Conservation (phyloP, 2,797 vertebrate species). For the Catamblyrhynchus diadema region DNA sequence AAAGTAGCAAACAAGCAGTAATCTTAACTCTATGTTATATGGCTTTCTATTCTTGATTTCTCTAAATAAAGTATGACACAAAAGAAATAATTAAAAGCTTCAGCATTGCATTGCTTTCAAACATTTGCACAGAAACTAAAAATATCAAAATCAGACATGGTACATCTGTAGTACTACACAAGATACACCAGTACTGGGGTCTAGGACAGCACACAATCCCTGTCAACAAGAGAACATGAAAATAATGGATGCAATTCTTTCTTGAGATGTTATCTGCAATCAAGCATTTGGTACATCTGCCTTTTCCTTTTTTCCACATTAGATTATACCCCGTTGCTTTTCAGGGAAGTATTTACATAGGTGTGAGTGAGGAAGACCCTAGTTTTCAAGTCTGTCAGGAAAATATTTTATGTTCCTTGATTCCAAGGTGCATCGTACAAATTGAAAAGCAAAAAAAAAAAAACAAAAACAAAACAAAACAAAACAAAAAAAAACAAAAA, state of each 20-base stretch:
- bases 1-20: conserved; percentile 73
- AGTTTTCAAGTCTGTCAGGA: conserved; percentile 94
- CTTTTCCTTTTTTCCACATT: conserved; percentile 59
- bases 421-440: conserved; percentile 64
- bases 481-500: background rate
- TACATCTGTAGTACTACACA: conserved; percentile 79
- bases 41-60: conserved; percentile 80
- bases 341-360: conserved; percentile 73
- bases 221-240: conserved; percentile 73
- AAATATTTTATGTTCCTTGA: conserved; percentile 72
- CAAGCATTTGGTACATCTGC: conserved; percentile 57
- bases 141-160: conserved; percentile 70
- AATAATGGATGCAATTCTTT: conserved; percentile 33
- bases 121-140: conserved; percentile 77
- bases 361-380: conserved; percentile 82
- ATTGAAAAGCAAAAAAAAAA: background rate
- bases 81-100: conserved; percentile 71
- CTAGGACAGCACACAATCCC: conserved; percentile 79
- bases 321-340: conserved; percentile 60
- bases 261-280: conserved; percentile 67
- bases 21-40: conserved; percentile 78
- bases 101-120: conserved; percentile 75
- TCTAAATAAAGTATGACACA: conserved; percentile 72
- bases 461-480: background rate
- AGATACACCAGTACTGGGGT: conserved; percentile 78